Conservation (phyloP, 2,797 vertebrate genomes). For the Parambassis ranga region DNA sequence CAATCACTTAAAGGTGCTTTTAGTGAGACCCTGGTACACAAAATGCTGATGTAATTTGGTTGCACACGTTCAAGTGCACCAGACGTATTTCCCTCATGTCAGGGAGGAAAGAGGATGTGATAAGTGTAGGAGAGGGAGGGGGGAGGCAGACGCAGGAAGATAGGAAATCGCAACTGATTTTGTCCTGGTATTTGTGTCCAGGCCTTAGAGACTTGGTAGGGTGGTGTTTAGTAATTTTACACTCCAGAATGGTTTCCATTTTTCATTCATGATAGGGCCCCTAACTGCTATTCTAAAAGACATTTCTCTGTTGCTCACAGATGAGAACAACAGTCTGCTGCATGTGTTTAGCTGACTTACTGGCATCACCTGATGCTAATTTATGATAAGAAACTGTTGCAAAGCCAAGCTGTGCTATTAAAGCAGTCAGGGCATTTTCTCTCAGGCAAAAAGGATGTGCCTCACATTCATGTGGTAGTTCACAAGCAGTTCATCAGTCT, state of each 20-base stretch:
- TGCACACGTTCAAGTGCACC: constrained; percentile 4
- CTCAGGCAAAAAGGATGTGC: not conserved
- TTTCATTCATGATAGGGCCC: constrained; percentile 62
- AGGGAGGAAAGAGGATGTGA: constrained; percentile 53
- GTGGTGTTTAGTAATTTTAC: constrained; percentile 62
- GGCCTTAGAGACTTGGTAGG: constrained; percentile 40
- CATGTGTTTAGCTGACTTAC: constrained; percentile 33
- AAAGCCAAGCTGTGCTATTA: not conserved
- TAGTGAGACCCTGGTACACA: not conserved
- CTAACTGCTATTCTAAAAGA: constrained; percentile 45
- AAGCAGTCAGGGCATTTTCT: not conserved
- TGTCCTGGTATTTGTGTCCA: constrained; percentile 63
- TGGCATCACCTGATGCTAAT: constrained; percentile 21
- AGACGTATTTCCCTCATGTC: constrained; percentile 52
- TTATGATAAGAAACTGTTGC: not conserved
- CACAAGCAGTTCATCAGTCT: constrained; percentile 12
- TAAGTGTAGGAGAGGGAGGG: constrained; percentile 40
- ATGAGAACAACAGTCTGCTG: constrained; percentile 24
- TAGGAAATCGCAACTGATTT: constrained; percentile 65
- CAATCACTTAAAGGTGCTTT: not conserved
- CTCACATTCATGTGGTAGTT: constrained; percentile 27
- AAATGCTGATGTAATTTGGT: constrained; percentile 25
- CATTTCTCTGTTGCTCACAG: constrained; percentile 51
- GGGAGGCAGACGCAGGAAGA: constrained; percentile 45
- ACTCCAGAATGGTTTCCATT: constrained; percentile 64